Evolutionary conservation across 2,888 invertebrate genomes (phyloP).

Genomic region (Brenthis daphne): DNA sequence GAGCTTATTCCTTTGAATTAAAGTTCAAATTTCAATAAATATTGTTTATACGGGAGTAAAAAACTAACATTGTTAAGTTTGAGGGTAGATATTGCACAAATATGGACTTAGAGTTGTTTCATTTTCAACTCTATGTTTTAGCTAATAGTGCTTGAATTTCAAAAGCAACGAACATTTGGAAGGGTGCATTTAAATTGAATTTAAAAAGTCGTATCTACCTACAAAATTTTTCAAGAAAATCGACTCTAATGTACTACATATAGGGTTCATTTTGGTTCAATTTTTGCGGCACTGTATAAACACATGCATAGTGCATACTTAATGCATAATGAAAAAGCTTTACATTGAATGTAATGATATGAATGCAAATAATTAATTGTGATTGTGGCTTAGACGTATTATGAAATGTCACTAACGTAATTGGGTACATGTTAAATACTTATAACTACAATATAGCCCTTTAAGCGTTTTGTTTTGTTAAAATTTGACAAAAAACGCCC

Average conservation of each 20-base stretch:
- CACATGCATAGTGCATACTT: constrained; percentile 62
- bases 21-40: constrained; percentile 26
- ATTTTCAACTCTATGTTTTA: constrained; percentile 21
- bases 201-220: constrained; percentile 5
- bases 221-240: neutral
- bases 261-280: constrained; percentile 26
- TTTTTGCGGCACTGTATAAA: constrained; percentile 48
- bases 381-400: constrained; percentile 52
- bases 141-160: constrained; percentile 6
- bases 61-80: constrained; percentile 32
- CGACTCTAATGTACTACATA: neutral
- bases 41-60: constrained; percentile 36
- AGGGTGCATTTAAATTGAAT: constrained; percentile 19
- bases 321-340: constrained; percentile 55
- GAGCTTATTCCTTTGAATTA: neutral
- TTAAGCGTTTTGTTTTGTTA: constrained; percentile 16
- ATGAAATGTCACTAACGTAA: constrained; percentile 47
- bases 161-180: neutral
- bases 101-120: neutral
- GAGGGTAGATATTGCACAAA: constrained; percentile 32
- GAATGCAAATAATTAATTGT: constrained; percentile 59
- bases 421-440: constrained; percentile 46
- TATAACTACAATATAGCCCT: constrained; percentile 23
- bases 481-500: constrained; percentile 1
- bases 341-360: constrained; percentile 44